Evolutionary conservation across 2,797 vertebrate genomes (phyloP).

Genomic region (Sardinella longiceps): DNA sequence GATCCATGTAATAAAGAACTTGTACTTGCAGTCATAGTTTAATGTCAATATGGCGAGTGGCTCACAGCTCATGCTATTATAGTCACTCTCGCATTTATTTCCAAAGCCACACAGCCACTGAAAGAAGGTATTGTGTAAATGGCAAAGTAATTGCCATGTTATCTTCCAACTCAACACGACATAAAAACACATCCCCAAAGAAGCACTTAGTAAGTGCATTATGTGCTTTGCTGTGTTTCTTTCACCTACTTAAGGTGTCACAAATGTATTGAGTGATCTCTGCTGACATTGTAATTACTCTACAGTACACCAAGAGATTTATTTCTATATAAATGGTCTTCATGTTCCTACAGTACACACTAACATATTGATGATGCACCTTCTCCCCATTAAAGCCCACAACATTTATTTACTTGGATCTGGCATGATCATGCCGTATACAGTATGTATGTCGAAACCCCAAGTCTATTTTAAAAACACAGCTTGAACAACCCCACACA

Average conservation of each 20-base stretch:
- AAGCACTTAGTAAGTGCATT: not conserved
- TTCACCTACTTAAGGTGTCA: not conserved
- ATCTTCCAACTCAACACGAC: not conserved
- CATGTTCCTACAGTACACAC: not conserved
- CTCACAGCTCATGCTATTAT: not conserved
- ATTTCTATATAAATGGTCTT: not conserved
- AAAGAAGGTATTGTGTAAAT: not conserved
- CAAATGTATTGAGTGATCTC: not conserved
- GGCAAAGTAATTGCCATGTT: not conserved
- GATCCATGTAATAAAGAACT: not conserved
- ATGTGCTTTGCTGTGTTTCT: not conserved
- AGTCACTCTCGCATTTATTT: not conserved
- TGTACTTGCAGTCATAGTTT: not conserved
- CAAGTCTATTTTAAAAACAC: not conserved
- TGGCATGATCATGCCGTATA: not conserved
- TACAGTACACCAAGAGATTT: too few species aligned
- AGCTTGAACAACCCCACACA: not conserved
- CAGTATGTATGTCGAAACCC: not conserved
- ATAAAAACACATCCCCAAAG: not conserved
- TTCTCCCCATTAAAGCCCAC: not conserved
- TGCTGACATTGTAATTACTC: not conserved
- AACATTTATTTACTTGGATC: not conserved
- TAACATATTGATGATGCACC: not conserved
- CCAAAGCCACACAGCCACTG: not conserved
- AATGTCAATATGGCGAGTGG: not conserved